Conservation (phyloP, 2,113 vertebrate species). For the Macroglossus sobrinus region DNA sequence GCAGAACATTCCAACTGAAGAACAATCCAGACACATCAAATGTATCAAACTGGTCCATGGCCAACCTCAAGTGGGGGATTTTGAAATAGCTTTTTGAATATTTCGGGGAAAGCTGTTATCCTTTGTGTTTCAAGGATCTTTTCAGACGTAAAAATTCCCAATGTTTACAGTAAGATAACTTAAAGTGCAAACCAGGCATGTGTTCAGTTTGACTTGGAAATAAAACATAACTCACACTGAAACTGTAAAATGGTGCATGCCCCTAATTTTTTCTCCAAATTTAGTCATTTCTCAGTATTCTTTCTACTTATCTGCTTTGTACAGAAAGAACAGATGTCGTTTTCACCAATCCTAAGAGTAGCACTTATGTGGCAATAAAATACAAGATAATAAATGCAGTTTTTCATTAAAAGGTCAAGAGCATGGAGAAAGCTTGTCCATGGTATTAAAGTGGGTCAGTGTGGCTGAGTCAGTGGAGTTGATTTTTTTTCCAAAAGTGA, state of each 20-base stretch:
- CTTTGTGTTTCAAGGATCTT: conserved; percentile 42
- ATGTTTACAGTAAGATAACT: conserved; percentile 15
- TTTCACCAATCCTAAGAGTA: not conserved
- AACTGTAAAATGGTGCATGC: not conserved
- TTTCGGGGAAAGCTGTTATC: conserved; percentile 8
- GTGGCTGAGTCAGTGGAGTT: not conserved
- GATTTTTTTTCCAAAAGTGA: not conserved
- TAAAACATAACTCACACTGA: not conserved
- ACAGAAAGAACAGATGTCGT: conserved; percentile 5
- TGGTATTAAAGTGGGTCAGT: not conserved
- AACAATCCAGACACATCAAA: not conserved
- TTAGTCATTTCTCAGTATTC: conserved; percentile 25
- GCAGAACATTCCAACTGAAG: conserved; percentile 8
- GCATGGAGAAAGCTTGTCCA: not conserved
- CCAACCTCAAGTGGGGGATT: not conserved
- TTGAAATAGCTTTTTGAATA: conserved; percentile 17
- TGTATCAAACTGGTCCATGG: not conserved
- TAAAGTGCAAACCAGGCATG: conserved; percentile 21
- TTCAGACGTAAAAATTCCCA: conserved; percentile 18
- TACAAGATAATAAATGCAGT: not conserved
- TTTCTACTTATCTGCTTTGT: not conserved
- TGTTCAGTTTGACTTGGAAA: conserved; percentile 11
- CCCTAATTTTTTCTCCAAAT: not conserved
- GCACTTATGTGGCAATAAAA: not conserved
- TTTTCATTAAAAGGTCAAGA: not conserved